Evolutionary conservation across 2,797 vertebrate genomes (phyloP).

Genomic region (Huso huso): DNA sequence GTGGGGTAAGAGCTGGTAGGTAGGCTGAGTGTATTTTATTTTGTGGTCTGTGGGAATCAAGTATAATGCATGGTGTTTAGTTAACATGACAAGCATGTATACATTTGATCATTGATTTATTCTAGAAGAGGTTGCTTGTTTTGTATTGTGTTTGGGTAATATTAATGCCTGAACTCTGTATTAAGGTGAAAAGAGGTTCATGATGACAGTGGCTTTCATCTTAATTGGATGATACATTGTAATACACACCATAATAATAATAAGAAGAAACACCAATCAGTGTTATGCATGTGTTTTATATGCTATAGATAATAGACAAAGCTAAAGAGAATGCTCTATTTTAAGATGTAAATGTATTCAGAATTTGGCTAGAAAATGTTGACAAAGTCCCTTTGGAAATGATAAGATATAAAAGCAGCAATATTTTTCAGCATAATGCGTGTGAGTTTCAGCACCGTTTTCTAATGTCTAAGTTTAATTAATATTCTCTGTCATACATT

Average conservation of each 20-base stretch:
- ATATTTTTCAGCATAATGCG: slow-evolving; percentile 27
- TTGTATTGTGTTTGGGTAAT: no score
- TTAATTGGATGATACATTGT: no score
- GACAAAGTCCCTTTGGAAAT: slow-evolving; percentile 32
- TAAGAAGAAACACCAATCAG: no score
- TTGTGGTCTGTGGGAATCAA: not conserved
- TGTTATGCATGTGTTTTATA: not conserved
- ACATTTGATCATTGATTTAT: not conserved
- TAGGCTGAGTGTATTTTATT: not conserved
- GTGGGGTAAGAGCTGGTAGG: slow-evolving; percentile 4
- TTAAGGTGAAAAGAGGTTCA: no score
- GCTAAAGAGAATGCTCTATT: slow-evolving; percentile 33
- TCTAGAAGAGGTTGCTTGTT: not conserved
- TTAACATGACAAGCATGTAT: not conserved
- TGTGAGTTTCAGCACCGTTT: slow-evolving; percentile 31
- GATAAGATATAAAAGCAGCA: slow-evolving; percentile 30
- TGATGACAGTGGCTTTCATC: no score
- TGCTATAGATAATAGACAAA: slow-evolving; percentile 45
- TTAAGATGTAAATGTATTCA: slow-evolving; percentile 48
- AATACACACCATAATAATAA: no score
- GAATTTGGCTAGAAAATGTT: slow-evolving; percentile 26
- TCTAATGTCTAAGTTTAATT: slow-evolving; percentile 31
- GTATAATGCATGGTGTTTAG: slow-evolving; percentile 1
- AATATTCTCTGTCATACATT: slow-evolving; percentile 22
- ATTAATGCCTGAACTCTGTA: not conserved